phyloP scores from a whole-genome alignment of 2,888 invertebrate genomes.

The Hermaeophaga mercurialis region DNA sequence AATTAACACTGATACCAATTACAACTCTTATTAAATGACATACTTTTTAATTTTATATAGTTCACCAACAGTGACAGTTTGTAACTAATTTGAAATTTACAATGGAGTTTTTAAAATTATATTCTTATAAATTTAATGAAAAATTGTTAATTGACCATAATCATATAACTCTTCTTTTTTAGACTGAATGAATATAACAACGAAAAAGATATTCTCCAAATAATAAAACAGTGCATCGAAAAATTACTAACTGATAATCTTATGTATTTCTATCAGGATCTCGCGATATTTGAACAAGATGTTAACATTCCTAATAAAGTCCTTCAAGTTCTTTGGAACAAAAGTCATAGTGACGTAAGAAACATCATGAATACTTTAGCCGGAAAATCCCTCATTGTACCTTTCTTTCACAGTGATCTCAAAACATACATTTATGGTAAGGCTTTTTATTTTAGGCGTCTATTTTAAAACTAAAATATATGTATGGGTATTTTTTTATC shows the following conservation, averaged over 20 bases:
- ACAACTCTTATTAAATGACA: no score
- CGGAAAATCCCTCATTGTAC: slow-evolving; percentile 70
- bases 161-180: no score
- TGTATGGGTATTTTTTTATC: no score
- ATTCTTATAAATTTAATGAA: no score
- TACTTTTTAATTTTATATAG: no score
- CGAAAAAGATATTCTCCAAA: slow-evolving; percentile 28
- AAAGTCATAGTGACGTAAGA: slow-evolving; percentile 60
- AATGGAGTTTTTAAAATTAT: no score
- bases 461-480: no score
- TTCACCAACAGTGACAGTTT: no score
- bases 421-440: slow-evolving; percentile 66
- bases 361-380: slow-evolving; percentile 67
- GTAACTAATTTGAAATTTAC: no score
- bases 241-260: slow-evolving; percentile 59
- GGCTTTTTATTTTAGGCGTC: no score
- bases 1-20: no score
- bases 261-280: slow-evolving; percentile 62
- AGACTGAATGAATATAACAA: slow-evolving; percentile 37
- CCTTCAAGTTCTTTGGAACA: slow-evolving; percentile 60
- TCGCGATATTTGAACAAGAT: slow-evolving; percentile 71
- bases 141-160: no score
- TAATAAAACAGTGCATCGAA: slow-evolving; percentile 60
- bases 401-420: slow-evolving; percentile 65
- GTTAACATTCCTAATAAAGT: slow-evolving; percentile 60